Percentiles rank a stretch among this genome's conserved stretches.
Conservation (phyloP, 2,888 invertebrate genomes). For the Heterodera filipjevi region DNA sequence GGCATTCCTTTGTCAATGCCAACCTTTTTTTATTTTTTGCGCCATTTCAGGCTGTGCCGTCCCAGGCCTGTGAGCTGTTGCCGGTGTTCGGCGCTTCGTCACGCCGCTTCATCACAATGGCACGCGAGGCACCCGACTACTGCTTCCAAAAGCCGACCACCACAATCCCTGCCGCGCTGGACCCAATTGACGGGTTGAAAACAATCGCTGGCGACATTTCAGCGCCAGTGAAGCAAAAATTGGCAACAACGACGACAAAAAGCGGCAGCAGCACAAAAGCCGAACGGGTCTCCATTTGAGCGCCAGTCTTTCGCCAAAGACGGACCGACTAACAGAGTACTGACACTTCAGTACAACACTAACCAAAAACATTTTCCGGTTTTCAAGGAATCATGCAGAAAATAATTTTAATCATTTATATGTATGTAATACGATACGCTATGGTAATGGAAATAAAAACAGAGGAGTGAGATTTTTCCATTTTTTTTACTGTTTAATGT, state of each 20-base stretch:
- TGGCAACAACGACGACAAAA: background rate
- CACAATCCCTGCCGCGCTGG: background rate
- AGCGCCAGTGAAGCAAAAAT: background rate
- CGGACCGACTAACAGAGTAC: background rate
- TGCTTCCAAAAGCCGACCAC: constrained; percentile 19
- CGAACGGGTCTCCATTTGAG: background rate
- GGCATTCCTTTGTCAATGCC: background rate
- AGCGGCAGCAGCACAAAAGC: background rate
- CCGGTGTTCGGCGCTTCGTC: constrained; percentile 93
- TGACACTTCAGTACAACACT: background rate
- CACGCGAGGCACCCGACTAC: constrained; percentile 23
- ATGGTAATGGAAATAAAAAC: background rate
- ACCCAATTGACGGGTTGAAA: background rate
- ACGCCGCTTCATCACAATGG: constrained; percentile 41
- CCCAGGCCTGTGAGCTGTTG: constrained; percentile 93
- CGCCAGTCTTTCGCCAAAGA: background rate
- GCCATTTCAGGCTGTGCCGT: constrained; percentile 76
- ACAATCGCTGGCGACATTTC: background rate
- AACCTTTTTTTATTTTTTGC: background rate
- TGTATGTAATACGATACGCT: background rate
- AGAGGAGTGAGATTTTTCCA: no score
- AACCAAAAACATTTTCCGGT: background rate
- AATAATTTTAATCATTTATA: background rate
- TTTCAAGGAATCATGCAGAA: background rate
- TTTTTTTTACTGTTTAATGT: no score